Percentiles rank a stretch among this genome's conserved stretches.
Evolutionary conservation across 2,113 vertebrate genomes (phyloP).

Genomic region (western clawed frog (Xenopus tropicalis)): UCB_Xtro_10.0 CM004448.2:59572001-59572500

Average conservation of each 20-base stretch:
- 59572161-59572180: slow-evolving; percentile 94
- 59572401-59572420: no score
- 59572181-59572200: slow-evolving; percentile 88
- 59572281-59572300: no score
- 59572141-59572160: slow-evolving; percentile 96
- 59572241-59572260: not conserved
- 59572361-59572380: no score
- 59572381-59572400: no score
- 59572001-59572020: slow-evolving; percentile 94
- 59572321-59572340: no score
- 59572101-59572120: slow-evolving; percentile 90
- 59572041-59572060: slow-evolving; percentile 91
- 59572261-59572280: no score
- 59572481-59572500: no score
- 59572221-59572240: slow-evolving; percentile 75
- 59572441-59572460: no score
- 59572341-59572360: no score
- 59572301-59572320: no score
- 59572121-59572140: slow-evolving; percentile 91
- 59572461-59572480: no score
- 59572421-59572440: no score
- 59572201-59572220: slow-evolving; percentile 93
- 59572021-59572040: slow-evolving; percentile 95
- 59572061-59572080: slow-evolving; percentile 96
- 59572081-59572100: slow-evolving; percentile 91